phyloP scores from a whole-genome alignment of 2,797 vertebrate genomes.

The Uromys caudimaculatus region DNA sequence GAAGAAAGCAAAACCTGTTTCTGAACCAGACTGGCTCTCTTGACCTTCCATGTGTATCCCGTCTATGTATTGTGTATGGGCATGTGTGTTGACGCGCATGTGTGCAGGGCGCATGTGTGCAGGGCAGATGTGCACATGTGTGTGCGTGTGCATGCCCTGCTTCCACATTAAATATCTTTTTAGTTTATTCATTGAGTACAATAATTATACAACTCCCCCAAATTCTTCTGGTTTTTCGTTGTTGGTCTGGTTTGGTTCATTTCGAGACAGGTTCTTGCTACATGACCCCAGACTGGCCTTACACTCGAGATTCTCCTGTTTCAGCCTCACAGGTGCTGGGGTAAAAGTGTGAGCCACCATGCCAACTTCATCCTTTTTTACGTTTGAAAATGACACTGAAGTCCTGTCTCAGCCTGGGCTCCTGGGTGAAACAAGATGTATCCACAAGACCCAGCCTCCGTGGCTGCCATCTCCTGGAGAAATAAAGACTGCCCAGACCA shows the following conservation, averaged over 20 bases:
- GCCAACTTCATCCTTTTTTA: not conserved
- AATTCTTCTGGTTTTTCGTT: not conserved
- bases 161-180: constrained; percentile 55
- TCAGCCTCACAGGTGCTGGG: not conserved
- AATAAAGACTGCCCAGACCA: not conserved
- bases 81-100: not conserved
- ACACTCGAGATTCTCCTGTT: not conserved
- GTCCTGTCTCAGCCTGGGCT: not conserved
- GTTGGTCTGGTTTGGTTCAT: not conserved
- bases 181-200: constrained; percentile 13
- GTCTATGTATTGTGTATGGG: not conserved
- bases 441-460: not conserved
- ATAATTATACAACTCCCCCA: not conserved
- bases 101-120: not conserved
- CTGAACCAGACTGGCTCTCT: not conserved
- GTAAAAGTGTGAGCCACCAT: not conserved
- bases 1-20: not conserved
- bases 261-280: not conserved
- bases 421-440: not conserved
- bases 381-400: constrained; percentile 1
- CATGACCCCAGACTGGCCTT: not conserved
- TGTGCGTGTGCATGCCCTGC: not conserved
- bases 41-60: not conserved
- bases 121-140: not conserved
- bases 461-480: not conserved